Base-by-base conservation (phyloP, 2,797 vertebrate genomes). In the Darevskia mixta region DNA sequence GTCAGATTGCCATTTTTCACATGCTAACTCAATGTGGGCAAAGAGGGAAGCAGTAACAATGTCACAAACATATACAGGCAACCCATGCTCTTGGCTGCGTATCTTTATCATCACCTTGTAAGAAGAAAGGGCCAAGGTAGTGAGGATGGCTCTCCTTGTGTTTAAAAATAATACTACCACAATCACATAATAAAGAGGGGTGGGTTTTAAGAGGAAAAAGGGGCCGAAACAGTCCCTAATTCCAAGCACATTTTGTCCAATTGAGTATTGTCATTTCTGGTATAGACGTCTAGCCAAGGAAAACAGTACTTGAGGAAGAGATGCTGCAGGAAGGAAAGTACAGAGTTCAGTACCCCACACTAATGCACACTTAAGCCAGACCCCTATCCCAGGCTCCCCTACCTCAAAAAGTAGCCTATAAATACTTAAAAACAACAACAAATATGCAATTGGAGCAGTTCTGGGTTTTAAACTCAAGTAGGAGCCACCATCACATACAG, bases 1-100 rank as follows among this genome's bases (percentile, higher is more conserved):
- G 75, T 87, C 27, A 76, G n/a, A 67, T 20, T 45, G n/a, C 38
- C 69, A 87, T 82, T 87, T 82, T 41, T 76, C 71, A 76, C 23
- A 87, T 8, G 79, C 66, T 5, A 82, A 75, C 38, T 81, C 58
- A 43, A n/a, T 64, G 41, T 64, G 15, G 20, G 78, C 35, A n/a
- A n/a, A 79, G 23, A 35, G 15, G 32, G 35, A 64, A 18, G 17
- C 17, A 43, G 43, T 35, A 73, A 73, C 18, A 75, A 15, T 61
- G 43, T 15, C 71, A 66, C 41, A 87, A 76, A 64, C 25, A 72
- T 75, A 64, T 45, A 13, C 71, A 75, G 43, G 43, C 5, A 73
- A 32, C 2, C 69, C 38, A 66, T 45, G 43, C 20, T 64, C 5
- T 38, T 49, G 55, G 38, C 69, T 86, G 23, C 15, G 17, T 13